Evolutionary conservation across 2,888 invertebrate genomes (phyloP).

Genomic region (Clusia tigrina): DNA sequence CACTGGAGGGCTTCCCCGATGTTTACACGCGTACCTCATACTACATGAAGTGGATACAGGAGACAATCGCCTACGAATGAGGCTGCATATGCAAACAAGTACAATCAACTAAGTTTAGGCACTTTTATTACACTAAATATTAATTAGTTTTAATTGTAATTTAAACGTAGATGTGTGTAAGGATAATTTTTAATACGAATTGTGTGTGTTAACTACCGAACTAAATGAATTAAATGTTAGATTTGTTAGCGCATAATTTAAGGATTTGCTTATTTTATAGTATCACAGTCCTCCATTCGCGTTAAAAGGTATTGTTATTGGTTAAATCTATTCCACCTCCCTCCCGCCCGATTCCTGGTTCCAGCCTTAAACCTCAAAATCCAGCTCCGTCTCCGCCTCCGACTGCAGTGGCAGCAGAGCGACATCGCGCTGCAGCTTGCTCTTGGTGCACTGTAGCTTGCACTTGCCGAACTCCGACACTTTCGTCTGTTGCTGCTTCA

Average conservation of each 20-base stretch:
- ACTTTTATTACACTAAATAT: not conserved
- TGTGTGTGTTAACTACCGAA: not conserved
- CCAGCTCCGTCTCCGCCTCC: too few relatives aligned
- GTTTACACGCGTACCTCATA: slow-evolving; percentile 86
- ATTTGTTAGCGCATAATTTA: slow-evolving; percentile 5
- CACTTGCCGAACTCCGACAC: not conserved
- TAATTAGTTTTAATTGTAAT: not conserved
- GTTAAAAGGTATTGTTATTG: too few relatives aligned
- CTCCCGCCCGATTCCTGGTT: not conserved
- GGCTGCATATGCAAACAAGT: not conserved
- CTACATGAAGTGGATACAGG: slow-evolving; percentile 83
- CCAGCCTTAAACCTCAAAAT: too few relatives aligned
- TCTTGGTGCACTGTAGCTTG: not conserved
- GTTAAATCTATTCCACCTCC: too few relatives aligned
- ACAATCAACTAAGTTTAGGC: too few relatives aligned
- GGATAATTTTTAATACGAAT: not conserved
- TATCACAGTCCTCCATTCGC: slow-evolving; percentile 8
- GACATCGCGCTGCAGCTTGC: slow-evolving; percentile 36
- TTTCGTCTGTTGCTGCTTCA: slow-evolving; percentile 28
- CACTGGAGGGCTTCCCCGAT: slow-evolving; percentile 86
- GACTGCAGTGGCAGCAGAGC: slow-evolving; percentile 34
- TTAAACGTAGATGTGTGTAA: not conserved
- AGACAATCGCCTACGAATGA: slow-evolving; percentile 60
- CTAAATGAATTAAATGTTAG: too few relatives aligned
- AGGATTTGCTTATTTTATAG: not conserved